Base-by-base conservation (phyloP, 2,797 vertebrate species). In the Ctenopoma kingsleyae region DNA sequence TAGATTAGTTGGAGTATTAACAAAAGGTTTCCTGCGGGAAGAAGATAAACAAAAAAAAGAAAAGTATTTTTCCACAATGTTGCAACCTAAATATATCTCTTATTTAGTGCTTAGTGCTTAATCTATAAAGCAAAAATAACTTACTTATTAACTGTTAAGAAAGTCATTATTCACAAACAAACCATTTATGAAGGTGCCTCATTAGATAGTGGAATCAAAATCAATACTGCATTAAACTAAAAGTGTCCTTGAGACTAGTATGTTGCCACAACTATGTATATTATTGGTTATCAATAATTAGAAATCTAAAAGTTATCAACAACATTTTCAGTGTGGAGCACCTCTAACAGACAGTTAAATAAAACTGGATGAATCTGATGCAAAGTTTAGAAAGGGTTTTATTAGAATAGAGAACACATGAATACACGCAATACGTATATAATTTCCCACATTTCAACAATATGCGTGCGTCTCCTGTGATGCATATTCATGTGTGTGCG, bases 371-470 rank as follows among this genome's bases (percentile, higher is more conserved):
- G 15, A 40, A 4, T 48, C 16, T 44, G 8, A 30, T 7, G 27
- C 7, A 16, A 41, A 76, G 32, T 41, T 48, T 44, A 52, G 67
- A 17, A 47, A 54, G n/a, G 22, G 73, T 61, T 67, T 16, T 59
- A 62, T 68, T 44, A 50, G 76, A 32, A 57, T 43, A 56, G 17
- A 20, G 51, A 22, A 68, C 32, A 41, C 55, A 58, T 65, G 25
- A 67, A 65, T 38, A 32, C 23, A 52, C 36, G 47, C 19, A 30
- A 46, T 38, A 71, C 55, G 30, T 73, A 67, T 73, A 63, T 74
- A 52, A 81, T 90, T 72, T 74, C 60, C 67, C 52, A 57, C 49
- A 16, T 53, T 78, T 74, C 68, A 55, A 52, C 54, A 66, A 57
- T 64, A 46, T 52, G 48, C 74, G 76, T 52, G 63, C 16, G 51